Evolutionary conservation across 1,140 invertebrate genomes (phyloP).

Genomic region (Bursaphelenchus mucronatus): DNA sequence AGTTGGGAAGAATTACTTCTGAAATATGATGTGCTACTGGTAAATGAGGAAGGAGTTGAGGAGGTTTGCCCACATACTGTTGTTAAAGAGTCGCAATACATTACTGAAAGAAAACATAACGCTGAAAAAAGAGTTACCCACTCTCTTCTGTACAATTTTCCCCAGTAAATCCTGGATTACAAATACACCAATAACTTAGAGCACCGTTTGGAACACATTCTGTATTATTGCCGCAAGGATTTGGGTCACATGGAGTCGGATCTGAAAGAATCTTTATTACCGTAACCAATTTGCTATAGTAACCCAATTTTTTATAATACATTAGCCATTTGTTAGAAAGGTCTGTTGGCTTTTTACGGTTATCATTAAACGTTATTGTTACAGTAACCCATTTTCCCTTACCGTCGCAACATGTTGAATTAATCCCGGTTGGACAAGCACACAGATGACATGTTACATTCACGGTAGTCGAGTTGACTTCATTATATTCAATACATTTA

Average conservation of each 20-base stretch:
- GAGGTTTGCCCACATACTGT: too few relatives aligned
- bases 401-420: slow-evolving; percentile 5
- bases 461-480: slow-evolving; percentile 7
- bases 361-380: too few relatives aligned
- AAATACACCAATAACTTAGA: neutral
- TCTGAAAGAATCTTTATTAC: neutral
- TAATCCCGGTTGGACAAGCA: slow-evolving; percentile 13
- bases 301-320: neutral
- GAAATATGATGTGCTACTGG: too few relatives aligned
- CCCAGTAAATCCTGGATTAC: neutral
- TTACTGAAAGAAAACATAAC: too few relatives aligned
- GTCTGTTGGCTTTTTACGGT: too few relatives aligned
- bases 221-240: slow-evolving; percentile 12
- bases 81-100: too few relatives aligned
- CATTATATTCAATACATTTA: slow-evolving; percentile 13
- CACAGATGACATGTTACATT: neutral
- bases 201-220: slow-evolving; percentile 2
- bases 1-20: too few relatives aligned
- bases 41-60: too few relatives aligned
- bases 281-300: slow-evolving; percentile 1
- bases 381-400: too few relatives aligned
- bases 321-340: too few relatives aligned
- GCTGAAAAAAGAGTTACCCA: too few relatives aligned
- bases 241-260: slow-evolving; percentile 14
- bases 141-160: slow-evolving; percentile 4